These are phyloP conservation scores for Daboia siamensis DNA, from an alignment of 2,113 vertebrate genomes.

Conservation along the genomic window DNA sequence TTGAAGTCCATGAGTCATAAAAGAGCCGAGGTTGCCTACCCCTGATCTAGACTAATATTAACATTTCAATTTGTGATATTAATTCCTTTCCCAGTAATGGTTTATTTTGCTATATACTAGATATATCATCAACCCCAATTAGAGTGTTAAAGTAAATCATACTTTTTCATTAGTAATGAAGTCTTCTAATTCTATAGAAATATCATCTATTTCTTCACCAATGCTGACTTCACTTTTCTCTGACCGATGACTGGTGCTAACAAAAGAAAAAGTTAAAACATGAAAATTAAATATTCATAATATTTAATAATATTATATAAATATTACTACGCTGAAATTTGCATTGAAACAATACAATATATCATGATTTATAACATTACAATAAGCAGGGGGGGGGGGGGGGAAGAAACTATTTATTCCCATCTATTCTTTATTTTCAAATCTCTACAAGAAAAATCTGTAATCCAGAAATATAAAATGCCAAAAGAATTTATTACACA, in stretches of 20 bases:
- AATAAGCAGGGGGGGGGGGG: background rate
- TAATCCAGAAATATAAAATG: background rate
- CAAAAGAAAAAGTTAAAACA: slow-evolving; percentile 24
- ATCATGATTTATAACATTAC: background rate
- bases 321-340: background rate
- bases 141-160: slow-evolving; percentile 27
- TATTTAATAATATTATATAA: background rate
- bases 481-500: background rate
- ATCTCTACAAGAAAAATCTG: background rate
- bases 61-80: background rate
- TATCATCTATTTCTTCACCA: slow-evolving; percentile 90
- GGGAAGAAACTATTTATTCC: background rate
- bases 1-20: no score
- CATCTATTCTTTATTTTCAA: background rate
- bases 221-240: slow-evolving; percentile 88
- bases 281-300: background rate
- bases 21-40: no score
- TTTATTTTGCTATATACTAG: background rate
- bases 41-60: background rate
- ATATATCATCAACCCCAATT: background rate
- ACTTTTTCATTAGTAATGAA: slow-evolving; percentile 81
- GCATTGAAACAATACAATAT: background rate
- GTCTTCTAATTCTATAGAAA: slow-evolving; percentile 82
- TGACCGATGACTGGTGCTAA: slow-evolving; percentile 81
- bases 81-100: background rate